phyloP scores from a whole-genome alignment of 2,113 vertebrate genomes.

The Eolophus roseicapilla region DNA sequence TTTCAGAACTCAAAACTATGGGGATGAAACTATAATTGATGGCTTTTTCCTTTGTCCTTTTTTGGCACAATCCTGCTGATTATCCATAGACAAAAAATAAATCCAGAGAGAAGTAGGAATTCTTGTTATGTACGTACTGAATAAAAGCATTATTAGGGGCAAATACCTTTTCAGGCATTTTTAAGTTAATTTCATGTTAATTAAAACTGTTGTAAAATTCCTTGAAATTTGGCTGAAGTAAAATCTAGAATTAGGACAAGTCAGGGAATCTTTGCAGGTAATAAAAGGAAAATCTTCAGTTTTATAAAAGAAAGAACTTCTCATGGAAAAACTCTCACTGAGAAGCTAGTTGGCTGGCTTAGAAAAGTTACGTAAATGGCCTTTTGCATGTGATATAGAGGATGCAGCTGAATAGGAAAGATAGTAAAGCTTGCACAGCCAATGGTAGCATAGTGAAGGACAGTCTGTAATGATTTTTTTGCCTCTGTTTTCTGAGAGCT shows the following conservation, averaged over 20 bases:
- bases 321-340: background rate
- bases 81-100: background rate
- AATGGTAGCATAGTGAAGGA: background rate
- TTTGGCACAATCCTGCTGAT: background rate
- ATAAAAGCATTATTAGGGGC: background rate
- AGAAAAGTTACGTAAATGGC: background rate
- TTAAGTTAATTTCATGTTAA: background rate
- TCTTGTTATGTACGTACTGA: accelerated
- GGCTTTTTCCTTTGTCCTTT: background rate
- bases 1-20: background rate
- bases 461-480: background rate
- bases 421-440: background rate
- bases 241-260: background rate
- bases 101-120: background rate
- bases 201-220: background rate
- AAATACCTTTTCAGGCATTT: background rate
- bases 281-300: background rate
- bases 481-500: background rate
- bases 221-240: background rate
- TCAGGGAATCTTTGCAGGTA: background rate
- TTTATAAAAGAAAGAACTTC: background rate
- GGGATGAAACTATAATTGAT: background rate
- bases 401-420: background rate
- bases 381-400: background rate
- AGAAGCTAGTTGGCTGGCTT: background rate